phyloP scores from a whole-genome alignment of 2,888 invertebrate genomes.

The Hyposoter dolosus region DNA sequence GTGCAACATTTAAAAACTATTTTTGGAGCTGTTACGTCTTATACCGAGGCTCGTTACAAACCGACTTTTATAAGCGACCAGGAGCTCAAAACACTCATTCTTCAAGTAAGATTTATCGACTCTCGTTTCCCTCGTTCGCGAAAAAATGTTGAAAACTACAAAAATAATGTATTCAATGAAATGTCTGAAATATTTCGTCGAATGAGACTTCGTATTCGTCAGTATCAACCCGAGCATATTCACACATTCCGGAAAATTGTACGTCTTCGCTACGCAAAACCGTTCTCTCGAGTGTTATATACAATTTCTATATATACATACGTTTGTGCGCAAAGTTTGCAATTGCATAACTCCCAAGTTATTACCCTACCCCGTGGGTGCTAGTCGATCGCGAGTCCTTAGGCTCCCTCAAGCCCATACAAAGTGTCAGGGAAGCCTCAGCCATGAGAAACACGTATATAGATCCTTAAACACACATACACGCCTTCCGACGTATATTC shows the following conservation, averaged over 20 bases:
- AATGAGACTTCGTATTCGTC: constrained; percentile 7
- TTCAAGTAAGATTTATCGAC: constrained; percentile 87
- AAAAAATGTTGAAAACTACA: no score
- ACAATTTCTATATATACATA: background rate
- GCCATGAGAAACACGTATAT: constrained; percentile 43
- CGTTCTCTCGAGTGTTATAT: constrained; percentile 31
- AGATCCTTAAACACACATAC: constrained; percentile 4
- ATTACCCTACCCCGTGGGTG: constrained; percentile 33
- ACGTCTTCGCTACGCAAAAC: constrained; percentile 69
- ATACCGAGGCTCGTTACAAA: constrained; percentile 91
- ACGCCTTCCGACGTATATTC: background rate
- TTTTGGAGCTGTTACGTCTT: constrained; percentile 90
- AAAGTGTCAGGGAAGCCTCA: constrained; percentile 58
- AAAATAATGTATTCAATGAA: background rate
- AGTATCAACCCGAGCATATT: constrained; percentile 41
- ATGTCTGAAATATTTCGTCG: background rate
- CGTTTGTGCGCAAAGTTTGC: constrained; percentile 66
- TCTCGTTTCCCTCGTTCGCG: background rate
- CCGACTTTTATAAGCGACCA: constrained; percentile 94
- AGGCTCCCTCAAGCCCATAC: constrained; percentile 34
- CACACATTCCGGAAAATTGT: constrained; percentile 61
- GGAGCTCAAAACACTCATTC: constrained; percentile 93
- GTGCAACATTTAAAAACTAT: constrained; percentile 96
- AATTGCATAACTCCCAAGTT: constrained; percentile 74
- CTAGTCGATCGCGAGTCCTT: constrained; percentile 10